Base-by-base conservation (phyloP, 1,140 invertebrate species). In the Diabrotica undecimpunctata region DNA sequence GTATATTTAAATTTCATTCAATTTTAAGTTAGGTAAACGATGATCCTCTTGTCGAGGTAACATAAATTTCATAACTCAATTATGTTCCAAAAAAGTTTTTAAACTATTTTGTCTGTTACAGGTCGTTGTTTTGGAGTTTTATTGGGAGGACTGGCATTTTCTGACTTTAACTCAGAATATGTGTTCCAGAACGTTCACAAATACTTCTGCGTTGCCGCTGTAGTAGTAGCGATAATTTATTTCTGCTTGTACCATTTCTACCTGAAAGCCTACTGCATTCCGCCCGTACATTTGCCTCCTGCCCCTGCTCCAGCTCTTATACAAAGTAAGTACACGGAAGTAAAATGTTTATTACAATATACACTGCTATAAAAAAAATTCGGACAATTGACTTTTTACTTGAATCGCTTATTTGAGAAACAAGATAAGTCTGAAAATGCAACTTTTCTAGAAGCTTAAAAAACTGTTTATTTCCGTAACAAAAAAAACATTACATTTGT, bases 231-330 rank as follows among this genome's bases (percentile, higher is more conserved):
- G 1, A 79, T 83, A 0, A 60, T 87, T 0, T 91, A 91, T 72
- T 88, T 91, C 61, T 74, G 84, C 9, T 71, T 88, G 5, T 92
- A 91, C 76, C 88, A 91, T 72, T 82, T 87, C 64, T 80, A 90
- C 66, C 75, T 91, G 66, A 88, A 88, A 51, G 88, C 88, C 50
- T 81, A 84, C 59, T 91, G 88, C 77, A 84, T 86, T 52, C 83
- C 87, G 41, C 85, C 86, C 55, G 80, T 69, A 13, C 70, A 72
- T 61, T 63, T 73, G 14, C 72, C 72, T 7, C 73, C 73, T 5
- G 70, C 70, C 61, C 72, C 74, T 5, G 68, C 75, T 12, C 41
- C 41, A 46, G 67, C 75, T 51, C 54, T 72, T 8, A 64, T 76
- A 25, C 75, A 76, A 69, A 75, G 74, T 76, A 69, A 67, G 70